Evolutionary conservation across 2,888 invertebrate genomes (phyloP).

Genomic region (Pimpla rufipes): DNA sequence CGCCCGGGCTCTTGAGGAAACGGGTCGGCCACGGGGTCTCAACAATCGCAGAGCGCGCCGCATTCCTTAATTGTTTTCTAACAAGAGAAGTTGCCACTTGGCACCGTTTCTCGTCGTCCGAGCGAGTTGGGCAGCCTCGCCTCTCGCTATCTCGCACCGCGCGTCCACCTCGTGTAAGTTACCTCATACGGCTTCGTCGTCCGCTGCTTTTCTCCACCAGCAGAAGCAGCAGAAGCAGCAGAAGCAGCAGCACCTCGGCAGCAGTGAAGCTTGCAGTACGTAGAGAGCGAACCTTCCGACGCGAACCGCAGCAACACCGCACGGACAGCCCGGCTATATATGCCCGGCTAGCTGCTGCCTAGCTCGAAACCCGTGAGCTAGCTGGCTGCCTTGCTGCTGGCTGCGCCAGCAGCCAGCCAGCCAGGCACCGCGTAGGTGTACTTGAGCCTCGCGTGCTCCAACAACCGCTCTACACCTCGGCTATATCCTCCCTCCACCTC

Average conservation of each 20-base stretch:
- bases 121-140: slow-evolving; percentile 4
- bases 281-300: not conserved
- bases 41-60: slow-evolving; percentile 78
- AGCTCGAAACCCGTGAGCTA: not conserved
- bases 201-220: not conserved
- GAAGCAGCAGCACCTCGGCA: not conserved
- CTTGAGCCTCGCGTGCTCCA: slow-evolving; percentile 47
- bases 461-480: slow-evolving; percentile 15
- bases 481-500: slow-evolving; percentile 30
- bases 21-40: slow-evolving; percentile 18
- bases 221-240: not conserved
- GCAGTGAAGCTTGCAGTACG: not conserved
- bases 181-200: slow-evolving; percentile 32
- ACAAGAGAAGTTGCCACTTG: slow-evolving; percentile 81
- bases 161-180: slow-evolving; percentile 34
- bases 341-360: not conserved
- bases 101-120: slow-evolving; percentile 60
- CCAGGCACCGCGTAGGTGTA: slow-evolving; percentile 26
- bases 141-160: slow-evolving; percentile 14
- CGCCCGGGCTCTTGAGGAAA: not conserved
- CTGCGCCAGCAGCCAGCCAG: too few relatives aligned
- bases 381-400: too few relatives aligned
- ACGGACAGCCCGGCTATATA: not conserved
- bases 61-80: slow-evolving; percentile 84
- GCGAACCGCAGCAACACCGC: slow-evolving; percentile 13